These are phyloP conservation scores for Tauraco erythrolophus DNA, from an alignment of 2,113 vertebrate genomes.

Conservation along the genomic window DNA sequence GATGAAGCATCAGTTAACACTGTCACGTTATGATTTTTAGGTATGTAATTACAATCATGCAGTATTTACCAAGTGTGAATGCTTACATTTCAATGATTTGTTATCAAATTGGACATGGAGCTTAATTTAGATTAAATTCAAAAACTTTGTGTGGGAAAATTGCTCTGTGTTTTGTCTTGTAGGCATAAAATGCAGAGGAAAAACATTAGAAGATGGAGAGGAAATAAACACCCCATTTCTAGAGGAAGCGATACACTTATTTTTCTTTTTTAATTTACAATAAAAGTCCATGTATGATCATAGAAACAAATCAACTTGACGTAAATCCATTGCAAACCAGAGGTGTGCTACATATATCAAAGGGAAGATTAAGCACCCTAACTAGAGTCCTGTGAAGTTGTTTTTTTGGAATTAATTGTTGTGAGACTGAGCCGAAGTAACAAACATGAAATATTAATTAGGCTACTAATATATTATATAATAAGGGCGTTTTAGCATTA, in stretches of 20 bases:
- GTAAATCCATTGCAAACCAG: not conserved
- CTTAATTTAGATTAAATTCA: conserved; percentile 19
- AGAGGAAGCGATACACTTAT: not conserved
- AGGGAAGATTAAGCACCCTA: not conserved
- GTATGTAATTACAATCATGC: conserved; percentile 29
- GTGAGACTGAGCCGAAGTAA: not conserved
- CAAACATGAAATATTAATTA: conserved; percentile 11
- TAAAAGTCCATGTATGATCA: not conserved
- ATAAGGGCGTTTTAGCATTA: not conserved
- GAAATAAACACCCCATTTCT: not conserved
- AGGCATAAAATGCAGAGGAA: not conserved
- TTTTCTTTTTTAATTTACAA: not conserved
- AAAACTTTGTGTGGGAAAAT: not conserved
- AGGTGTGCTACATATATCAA: not conserved
- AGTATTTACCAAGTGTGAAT: not conserved
- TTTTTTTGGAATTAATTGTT: not conserved
- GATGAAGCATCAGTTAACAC: not conserved
- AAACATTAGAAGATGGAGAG: not conserved
- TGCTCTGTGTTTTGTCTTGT: not conserved
- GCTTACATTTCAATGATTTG: not conserved
- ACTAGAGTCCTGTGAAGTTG: not conserved
- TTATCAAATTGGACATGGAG: not conserved
- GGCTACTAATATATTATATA: not conserved
- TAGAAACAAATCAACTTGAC: not conserved
- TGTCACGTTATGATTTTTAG: not conserved